These are phyloP conservation scores for Ptychoptera contaminata DNA, from an alignment of 2,888 invertebrate species.

Conservation along the genomic window DNA sequence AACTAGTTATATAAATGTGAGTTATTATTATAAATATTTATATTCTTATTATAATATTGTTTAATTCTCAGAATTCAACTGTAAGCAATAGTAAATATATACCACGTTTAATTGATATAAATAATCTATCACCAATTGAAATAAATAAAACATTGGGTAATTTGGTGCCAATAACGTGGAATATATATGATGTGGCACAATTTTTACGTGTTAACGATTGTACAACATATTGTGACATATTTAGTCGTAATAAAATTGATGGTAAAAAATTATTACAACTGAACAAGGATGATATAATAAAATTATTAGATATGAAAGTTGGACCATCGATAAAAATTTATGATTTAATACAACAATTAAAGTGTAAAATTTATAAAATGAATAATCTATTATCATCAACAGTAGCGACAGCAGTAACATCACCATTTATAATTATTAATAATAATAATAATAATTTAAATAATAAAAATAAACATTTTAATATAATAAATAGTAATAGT, in stretches of 20 bases:
- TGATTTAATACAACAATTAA: slow-evolving; percentile 82
- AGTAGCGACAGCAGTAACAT: slow-evolving; percentile 6
- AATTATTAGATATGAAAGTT: slow-evolving; percentile 81
- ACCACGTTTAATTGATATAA: slow-evolving; percentile 31
- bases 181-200: slow-evolving; percentile 69
- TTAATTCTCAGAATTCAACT: slow-evolving; percentile 28
- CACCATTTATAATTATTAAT: no score
- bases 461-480: no score
- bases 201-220: slow-evolving; percentile 82
- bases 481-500: no score
- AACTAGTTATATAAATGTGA: slow-evolving; percentile 46
- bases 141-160: not conserved
- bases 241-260: slow-evolving; percentile 56
- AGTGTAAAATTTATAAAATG: slow-evolving; percentile 46
- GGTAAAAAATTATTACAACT: slow-evolving; percentile 66
- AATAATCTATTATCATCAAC: slow-evolving; percentile 51
- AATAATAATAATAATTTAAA: no score
- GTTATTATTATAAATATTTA: slow-evolving; percentile 11
- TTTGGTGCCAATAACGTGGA: slow-evolving; percentile 54
- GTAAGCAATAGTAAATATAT: slow-evolving; percentile 37
- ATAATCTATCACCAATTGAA: not conserved
- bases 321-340: slow-evolving; percentile 88
- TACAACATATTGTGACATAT: slow-evolving; percentile 51
- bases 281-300: slow-evolving; percentile 80
- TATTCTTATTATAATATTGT: slow-evolving; percentile 7